Evolutionary conservation across 2,888 invertebrate genomes (phyloP).

Genomic region (Leptura quadrifasciata): DNA sequence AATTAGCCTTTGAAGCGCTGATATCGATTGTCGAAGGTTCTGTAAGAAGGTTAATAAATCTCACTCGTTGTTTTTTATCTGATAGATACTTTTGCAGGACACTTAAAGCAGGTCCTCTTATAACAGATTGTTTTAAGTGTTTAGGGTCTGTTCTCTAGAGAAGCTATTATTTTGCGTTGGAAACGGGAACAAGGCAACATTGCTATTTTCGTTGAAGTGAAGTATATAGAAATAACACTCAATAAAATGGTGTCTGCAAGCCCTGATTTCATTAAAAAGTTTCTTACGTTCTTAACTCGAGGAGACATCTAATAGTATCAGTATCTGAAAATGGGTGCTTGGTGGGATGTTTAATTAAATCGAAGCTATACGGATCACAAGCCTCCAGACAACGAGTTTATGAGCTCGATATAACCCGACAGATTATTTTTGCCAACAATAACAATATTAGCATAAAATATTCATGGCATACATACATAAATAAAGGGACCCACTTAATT

Average conservation of each 20-base stretch:
- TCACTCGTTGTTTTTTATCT: neutral
- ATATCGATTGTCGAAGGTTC: neutral
- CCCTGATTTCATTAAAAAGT: neutral
- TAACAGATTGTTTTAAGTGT: neutral
- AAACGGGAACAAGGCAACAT: neutral
- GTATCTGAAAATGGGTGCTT: neutral
- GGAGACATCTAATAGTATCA: neutral
- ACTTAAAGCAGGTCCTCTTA: neutral
- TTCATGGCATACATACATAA: too few relatives aligned
- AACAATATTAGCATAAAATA: too few relatives aligned
- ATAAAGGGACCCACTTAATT: too few relatives aligned
- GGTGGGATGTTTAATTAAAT: constrained; percentile 1
- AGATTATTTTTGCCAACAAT: neutral
- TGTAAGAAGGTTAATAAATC: neutral
- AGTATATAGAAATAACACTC: neutral
- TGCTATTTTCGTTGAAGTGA: too few relatives aligned
- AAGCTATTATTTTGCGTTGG: neutral
- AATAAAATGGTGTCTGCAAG: neutral
- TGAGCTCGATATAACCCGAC: neutral
- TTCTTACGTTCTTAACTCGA: neutral
- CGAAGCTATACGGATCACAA: neutral
- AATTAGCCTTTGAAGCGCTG: neutral
- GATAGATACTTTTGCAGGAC: neutral
- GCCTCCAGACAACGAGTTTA: neutral
- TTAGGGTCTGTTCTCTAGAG: neutral